These are phyloP conservation scores for Luehdorfia chinensis DNA, from an alignment of 1,140 invertebrate species.

Conservation along the genomic window DNA sequence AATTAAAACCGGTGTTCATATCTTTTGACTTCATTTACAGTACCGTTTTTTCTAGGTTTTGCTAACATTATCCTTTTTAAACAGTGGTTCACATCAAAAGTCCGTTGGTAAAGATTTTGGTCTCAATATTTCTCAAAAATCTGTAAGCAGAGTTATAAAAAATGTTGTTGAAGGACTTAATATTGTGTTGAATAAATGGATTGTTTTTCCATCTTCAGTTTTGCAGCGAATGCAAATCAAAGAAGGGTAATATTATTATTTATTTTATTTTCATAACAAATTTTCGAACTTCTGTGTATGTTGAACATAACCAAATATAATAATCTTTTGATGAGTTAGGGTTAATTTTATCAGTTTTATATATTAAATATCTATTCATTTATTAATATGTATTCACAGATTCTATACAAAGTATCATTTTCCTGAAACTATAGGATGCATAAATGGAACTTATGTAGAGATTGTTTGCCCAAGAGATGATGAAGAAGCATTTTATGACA, in stretches of 20 bases:
- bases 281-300: too few relatives aligned
- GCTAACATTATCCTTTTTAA: conserved; percentile 41
- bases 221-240: conserved; percentile 36
- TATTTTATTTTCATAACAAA: too few relatives aligned
- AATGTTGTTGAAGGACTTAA: conserved; percentile 41
- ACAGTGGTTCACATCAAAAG: conserved; percentile 41
- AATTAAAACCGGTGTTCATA: not conserved
- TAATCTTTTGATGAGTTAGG: too few relatives aligned
- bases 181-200: conserved; percentile 32
- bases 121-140: conserved; percentile 42
- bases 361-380: too few relatives aligned
- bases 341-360: too few relatives aligned
- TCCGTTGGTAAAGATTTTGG: conserved; percentile 37
- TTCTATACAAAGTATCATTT: conserved; percentile 48
- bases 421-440: conserved; percentile 41
- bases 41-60: conserved; percentile 27
- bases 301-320: too few relatives aligned
- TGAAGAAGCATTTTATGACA: conserved; percentile 48
- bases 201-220: conserved; percentile 33
- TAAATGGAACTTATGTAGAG: conserved; percentile 42
- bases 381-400: conserved; percentile 21
- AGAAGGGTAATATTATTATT: conserved; percentile 37
- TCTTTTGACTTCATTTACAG: not conserved
- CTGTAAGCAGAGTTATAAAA: conserved; percentile 41
- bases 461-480: conserved; percentile 47